A percentile compares a stretch with the other conserved stretches of the same genome.
These are phyloP conservation scores for Drosophila kambysellisi DNA, from an alignment of 2,888 invertebrate genomes.

Conservation along the genomic window DNA sequence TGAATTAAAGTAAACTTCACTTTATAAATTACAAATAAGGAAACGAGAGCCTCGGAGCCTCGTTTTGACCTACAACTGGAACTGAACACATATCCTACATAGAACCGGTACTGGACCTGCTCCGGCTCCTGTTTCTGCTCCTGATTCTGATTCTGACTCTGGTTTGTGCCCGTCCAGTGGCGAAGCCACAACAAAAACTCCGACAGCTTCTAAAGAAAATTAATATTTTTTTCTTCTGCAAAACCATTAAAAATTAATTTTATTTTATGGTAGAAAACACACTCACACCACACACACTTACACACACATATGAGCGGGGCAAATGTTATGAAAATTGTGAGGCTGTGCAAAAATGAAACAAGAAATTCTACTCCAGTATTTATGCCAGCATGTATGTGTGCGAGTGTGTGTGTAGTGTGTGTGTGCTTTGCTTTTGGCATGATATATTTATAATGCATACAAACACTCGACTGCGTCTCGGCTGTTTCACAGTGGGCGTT, in stretches of 20 bases:
- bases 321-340: constrained; percentile 60
- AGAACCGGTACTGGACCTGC: constrained; percentile 2
- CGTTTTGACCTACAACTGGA: constrained; percentile 35
- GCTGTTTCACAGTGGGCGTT: constrained; percentile 61
- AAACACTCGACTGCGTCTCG: constrained; percentile 68
- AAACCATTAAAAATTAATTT: constrained; percentile 82
- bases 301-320: constrained; percentile 13
- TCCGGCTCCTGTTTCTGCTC: constrained; percentile 8
- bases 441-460: constrained; percentile 78
- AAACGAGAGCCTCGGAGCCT: constrained; percentile 26
- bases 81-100: constrained; percentile 16
- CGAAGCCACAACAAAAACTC: constrained; percentile 64
- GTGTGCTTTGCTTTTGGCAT: constrained; percentile 51
- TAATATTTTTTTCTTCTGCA: constrained; percentile 71
- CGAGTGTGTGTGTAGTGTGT: constrained; percentile 3
- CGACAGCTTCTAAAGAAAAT: constrained; percentile 69
- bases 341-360: constrained; percentile 47
- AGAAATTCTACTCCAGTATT: constrained; percentile 52
- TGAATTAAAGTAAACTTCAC: constrained; percentile 66
- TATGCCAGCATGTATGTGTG: constrained; percentile 47
- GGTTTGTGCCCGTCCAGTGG: constrained; percentile 41
- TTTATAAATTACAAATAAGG: constrained; percentile 81
- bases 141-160: not conserved
- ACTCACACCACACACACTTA: constrained; percentile 25
- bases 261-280: constrained; percentile 67